Conservation (phyloP, 2,888 invertebrate genomes). For the Stenodera caucasica region DNA sequence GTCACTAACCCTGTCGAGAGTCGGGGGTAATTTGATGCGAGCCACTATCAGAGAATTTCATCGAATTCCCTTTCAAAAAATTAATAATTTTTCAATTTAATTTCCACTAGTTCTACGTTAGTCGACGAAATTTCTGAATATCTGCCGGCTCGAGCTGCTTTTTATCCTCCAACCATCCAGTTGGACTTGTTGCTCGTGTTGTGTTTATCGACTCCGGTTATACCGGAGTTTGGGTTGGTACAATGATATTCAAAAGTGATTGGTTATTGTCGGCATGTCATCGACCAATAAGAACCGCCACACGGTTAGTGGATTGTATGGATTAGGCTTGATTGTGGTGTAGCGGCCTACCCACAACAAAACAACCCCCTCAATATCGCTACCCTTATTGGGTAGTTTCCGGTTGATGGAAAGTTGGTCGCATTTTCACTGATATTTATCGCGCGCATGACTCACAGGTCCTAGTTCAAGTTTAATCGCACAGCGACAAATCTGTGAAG, state of each 20-base stretch:
- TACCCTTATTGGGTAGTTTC: slow-evolving; percentile 50
- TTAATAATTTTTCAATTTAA: not conserved
- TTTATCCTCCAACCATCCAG: not conserved
- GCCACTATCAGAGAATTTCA: slow-evolving; percentile 14
- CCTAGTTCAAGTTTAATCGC: not conserved
- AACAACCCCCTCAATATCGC: slow-evolving; percentile 30
- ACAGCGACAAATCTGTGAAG: not conserved
- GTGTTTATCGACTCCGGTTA: slow-evolving; percentile 45
- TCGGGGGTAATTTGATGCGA: slow-evolving; percentile 20
- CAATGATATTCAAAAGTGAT: slow-evolving; percentile 35
- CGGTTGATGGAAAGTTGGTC: slow-evolving; percentile 42
- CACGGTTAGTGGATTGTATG: slow-evolving; percentile 30
- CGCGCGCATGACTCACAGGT: slow-evolving; percentile 39
- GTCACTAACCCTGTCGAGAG: slow-evolving; percentile 22
- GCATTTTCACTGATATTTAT: slow-evolving; percentile 42
- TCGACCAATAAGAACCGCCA: slow-evolving; percentile 45
- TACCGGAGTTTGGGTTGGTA: slow-evolving; percentile 35
- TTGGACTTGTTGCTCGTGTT: slow-evolving; percentile 48
- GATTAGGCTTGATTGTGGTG: slow-evolving; percentile 47
- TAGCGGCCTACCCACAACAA: slow-evolving; percentile 28
- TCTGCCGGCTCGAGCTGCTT: no score
- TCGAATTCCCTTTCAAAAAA: no score
- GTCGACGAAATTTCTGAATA: no score
- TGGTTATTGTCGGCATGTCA: slow-evolving; percentile 44
- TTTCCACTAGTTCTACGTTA: not conserved